Conservation (phyloP, 92 coral and sea anemone genomes). For the Meandrina meandrites region DNA sequence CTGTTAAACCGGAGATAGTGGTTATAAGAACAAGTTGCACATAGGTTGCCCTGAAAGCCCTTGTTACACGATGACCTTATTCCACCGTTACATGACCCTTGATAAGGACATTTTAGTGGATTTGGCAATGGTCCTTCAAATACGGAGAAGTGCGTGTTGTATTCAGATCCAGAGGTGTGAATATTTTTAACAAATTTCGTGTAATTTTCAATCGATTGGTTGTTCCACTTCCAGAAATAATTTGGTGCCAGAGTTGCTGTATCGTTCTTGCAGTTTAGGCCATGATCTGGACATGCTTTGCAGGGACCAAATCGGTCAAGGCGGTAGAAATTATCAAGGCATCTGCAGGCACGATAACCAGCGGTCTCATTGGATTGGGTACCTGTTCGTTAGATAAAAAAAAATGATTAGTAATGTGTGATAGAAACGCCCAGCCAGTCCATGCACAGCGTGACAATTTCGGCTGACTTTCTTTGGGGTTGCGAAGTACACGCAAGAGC, state of each 20-base stretch:
- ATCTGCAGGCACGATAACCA: slow-evolving; percentile 52
- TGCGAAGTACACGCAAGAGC: too few species aligned
- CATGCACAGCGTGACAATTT: too few species aligned
- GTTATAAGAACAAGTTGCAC: not conserved
- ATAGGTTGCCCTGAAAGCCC: not conserved
- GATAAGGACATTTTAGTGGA: slow-evolving; percentile 41
- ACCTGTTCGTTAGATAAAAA: slow-evolving; percentile 6
- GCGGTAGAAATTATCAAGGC: slow-evolving; percentile 12
- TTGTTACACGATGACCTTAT: not conserved
- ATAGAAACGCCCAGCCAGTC: too few species aligned
- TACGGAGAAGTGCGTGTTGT: not conserved
- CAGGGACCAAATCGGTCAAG: slow-evolving; percentile 31
- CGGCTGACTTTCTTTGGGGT: too few species aligned
- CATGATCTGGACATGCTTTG: slow-evolving; percentile 6
- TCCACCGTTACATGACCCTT: slow-evolving; percentile 12
- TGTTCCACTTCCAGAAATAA: slow-evolving; percentile 53
- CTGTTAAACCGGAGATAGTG: slow-evolving; percentile 41
- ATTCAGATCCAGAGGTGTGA: not conserved
- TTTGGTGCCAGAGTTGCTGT: slow-evolving; percentile 39
- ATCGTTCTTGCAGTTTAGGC: slow-evolving; percentile 40
- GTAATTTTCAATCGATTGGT: slow-evolving; percentile 7
- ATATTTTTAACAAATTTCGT: slow-evolving; percentile 34
- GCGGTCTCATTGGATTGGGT: slow-evolving; percentile 24
- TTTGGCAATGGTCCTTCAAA: slow-evolving; percentile 36
- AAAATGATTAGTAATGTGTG: slow-evolving; percentile 16